Evolutionary conservation across 2,113 vertebrate genomes (phyloP), one percentile per base, ranked within the genome.

Genomic region (Amazona vittata): DNA sequence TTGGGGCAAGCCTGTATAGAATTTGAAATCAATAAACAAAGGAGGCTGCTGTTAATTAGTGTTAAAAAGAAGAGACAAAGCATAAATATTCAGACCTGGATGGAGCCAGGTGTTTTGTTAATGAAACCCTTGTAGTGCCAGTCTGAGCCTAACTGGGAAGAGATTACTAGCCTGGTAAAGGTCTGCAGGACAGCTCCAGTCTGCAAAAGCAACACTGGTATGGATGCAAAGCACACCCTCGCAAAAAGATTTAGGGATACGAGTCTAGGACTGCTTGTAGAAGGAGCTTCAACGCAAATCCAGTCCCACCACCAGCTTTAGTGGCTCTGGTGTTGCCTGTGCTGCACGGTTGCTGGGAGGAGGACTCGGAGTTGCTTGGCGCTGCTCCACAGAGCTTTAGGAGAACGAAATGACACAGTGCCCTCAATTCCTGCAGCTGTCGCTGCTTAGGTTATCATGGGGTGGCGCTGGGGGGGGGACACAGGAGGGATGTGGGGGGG

Each of bases 21-120:
- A 92, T 47, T 77, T 64, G 55, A 94, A 92, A 95, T 93, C 73
- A 60, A 84, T 75, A 78, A 69, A 86, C 71, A 94, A 70, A 83
- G 39, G 4, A 81, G 37, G 41, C n/a, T 86, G 76, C 44, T 81
- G 85, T 44, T 85, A 93, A 94, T 95, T 86, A 92, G 31, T 1
- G 3, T 70, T 57, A 77, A 73, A 90, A 94, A 86, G 59, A 84
- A 60, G 25, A 65, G 74, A 49, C 31, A 73, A 69, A n/a, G 77
- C 71, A 31, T 52, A 68, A 85, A 59, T 59, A 85, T 85, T 62
- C 83, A 60, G 74, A 93, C 5, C 43, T 71, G 33, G 62, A 71
- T 5, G 9, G 5, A 83, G 84, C 22, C 37, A 86, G 29, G 31
- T 26, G 52, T 76, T 89, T 94, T 44, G 35, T n/a, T 70, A 29